Base-by-base conservation (phyloP, 2,113 vertebrate genomes). In the Onychostruthus taczanowskii region DNA sequence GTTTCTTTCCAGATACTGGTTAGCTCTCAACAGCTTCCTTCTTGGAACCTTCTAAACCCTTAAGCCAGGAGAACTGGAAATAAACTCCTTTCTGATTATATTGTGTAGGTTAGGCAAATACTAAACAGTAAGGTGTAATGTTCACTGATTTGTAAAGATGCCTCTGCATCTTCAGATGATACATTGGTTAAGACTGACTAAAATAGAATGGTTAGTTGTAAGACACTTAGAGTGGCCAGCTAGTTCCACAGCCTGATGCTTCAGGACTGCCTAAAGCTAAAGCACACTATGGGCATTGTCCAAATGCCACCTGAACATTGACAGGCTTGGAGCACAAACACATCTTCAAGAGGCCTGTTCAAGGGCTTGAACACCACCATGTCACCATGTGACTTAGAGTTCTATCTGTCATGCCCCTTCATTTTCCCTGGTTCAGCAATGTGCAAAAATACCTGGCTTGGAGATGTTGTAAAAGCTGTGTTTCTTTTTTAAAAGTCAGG, bases 301-400 rank as follows among this genome's bases (percentile, higher is more conserved):
- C 20, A 30, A 26, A 47, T 52, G n/a, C 13, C 70, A 61, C 46
- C 11, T 61, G 69, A 53, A 11, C 39, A 17, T 4, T 41, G 47
- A 8, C n/a, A 31, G 46, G 53, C n/a, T 47, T 41, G 55, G 41
- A 59, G 17, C 24, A 35, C 41, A 18, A 35, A 12, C 10, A 7
- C 11, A 6, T 41, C 30, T 62, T 53, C 16, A 30, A 49, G 64
- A 39, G 28, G 47, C 39, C 39, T 31, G 30, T 68, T 61, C 24
- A 72, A 35, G n/a, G 14, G 14, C 41, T 62, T 82, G n/a, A 67
- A 41, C 7, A 7, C 17, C n/a, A 21, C 41, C 26, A 4, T 14
- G 26, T 0, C 39, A 30, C n/a, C 26, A 7, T 9, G 14, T 0
- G 7, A n/a, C 63, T 46, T 68, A 2, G 17, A 50, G 16, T 43